These are phyloP conservation scores for Ptychadena robeensis DNA, from an alignment of 2,797 vertebrate species.

Conservation along the genomic window DNA sequence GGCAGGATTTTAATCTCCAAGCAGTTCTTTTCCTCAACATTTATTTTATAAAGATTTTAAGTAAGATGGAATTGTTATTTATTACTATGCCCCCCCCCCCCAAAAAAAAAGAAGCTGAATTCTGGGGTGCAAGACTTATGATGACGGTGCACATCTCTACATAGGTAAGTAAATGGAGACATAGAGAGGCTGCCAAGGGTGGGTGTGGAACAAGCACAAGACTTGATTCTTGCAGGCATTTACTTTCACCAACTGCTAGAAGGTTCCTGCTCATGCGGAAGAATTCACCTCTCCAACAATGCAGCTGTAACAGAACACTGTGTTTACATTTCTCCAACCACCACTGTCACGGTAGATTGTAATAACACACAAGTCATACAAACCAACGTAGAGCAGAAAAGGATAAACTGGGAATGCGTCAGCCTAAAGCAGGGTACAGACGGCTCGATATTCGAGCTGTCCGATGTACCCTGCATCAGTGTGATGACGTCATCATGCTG, in stretches of 20 bases:
- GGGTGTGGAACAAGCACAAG: constrained; percentile 26
- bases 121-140: background rate
- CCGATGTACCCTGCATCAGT: too few relatives aligned
- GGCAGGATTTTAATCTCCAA: too few relatives aligned
- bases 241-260: constrained; percentile 48
- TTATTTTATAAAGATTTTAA: too few relatives aligned
- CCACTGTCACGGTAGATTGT: constrained; percentile 60
- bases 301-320: constrained; percentile 68
- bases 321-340: constrained; percentile 70
- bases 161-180: background rate
- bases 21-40: too few relatives aligned
- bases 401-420: constrained; percentile 60
- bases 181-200: background rate
- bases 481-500: too few relatives aligned
- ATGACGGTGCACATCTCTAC: background rate
- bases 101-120: too few relatives aligned
- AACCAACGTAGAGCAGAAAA: constrained; percentile 58
- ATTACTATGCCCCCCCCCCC: too few relatives aligned
- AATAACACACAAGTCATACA: constrained; percentile 58
- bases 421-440: too few relatives aligned
- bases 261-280: constrained; percentile 65
- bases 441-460: too few relatives aligned
- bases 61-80: too few relatives aligned
- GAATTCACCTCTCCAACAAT: constrained; percentile 66
- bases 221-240: constrained; percentile 21